Percentiles rank a stretch among this genome's conserved stretches.
Conservation (phyloP, 2,113 vertebrate species). For the Athene cunicularia region DNA sequence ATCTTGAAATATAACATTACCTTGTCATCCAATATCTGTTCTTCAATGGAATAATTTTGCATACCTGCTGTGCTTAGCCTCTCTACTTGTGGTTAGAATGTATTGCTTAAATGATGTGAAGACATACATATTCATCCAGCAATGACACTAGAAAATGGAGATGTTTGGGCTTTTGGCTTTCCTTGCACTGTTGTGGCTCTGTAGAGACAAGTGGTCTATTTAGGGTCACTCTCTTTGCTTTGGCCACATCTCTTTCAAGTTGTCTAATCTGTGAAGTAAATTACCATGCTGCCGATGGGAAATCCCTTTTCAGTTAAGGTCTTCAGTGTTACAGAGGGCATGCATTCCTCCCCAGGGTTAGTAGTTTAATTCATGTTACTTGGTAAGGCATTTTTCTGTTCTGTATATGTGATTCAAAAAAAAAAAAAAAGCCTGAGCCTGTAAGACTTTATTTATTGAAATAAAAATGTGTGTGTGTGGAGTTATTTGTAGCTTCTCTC, state of each 20-base stretch:
- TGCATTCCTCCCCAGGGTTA: not conserved
- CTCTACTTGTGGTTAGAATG: slow-evolving; percentile 31
- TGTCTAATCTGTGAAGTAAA: slow-evolving; percentile 45
- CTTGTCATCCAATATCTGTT: slow-evolving; percentile 40
- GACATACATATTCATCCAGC: not conserved
- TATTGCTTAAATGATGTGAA: slow-evolving; percentile 13
- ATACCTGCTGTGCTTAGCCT: slow-evolving; percentile 55
- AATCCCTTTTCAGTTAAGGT: not conserved
- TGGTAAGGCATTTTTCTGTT: slow-evolving; percentile 47
- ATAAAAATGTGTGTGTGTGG: slow-evolving; percentile 44
- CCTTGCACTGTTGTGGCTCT: not conserved
- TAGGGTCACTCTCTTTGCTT: slow-evolving; percentile 20
- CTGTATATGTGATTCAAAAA: slow-evolving; percentile 71
- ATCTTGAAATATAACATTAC: slow-evolving; percentile 53
- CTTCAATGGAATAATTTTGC: slow-evolving; percentile 51
- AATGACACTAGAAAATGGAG: not conserved
- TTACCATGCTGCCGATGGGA: not conserved
- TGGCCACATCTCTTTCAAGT: slow-evolving; percentile 19
- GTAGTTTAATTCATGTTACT: slow-evolving; percentile 1
- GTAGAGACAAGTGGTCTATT: not conserved
- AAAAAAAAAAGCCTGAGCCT: slow-evolving; percentile 36
- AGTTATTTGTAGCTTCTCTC: not conserved
- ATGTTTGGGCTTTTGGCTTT: slow-evolving; percentile 22
- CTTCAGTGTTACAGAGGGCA: slow-evolving; percentile 9
- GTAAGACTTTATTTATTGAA: slow-evolving; percentile 75